A percentile compares a stretch with the other conserved stretches of the same genome.
Evolutionary conservation across 1,140 invertebrate genomes (phyloP).

Genomic region (Sitodiplosis mosellana): DNA sequence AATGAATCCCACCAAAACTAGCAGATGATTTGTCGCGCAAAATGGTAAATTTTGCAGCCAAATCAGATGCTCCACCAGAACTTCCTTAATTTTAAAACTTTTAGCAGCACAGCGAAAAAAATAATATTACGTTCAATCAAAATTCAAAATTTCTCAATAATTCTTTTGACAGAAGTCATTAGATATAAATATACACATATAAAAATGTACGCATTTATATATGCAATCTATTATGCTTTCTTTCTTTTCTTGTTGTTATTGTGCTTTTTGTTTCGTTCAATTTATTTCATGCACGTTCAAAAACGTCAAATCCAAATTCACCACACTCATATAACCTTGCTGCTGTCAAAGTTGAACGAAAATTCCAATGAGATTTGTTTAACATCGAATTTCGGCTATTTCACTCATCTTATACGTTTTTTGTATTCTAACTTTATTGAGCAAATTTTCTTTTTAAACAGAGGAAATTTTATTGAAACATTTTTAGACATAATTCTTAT

Average conservation of each 20-base stretch:
- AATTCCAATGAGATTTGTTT: slow-evolving; percentile 14
- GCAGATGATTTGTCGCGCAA: too few relatives aligned
- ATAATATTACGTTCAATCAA: too few relatives aligned
- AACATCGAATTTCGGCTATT: slow-evolving; percentile 15
- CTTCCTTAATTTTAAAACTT: too few relatives aligned
- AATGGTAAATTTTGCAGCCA: too few relatives aligned
- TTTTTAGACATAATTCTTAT: too few relatives aligned
- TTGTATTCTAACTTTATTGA: too few relatives aligned
- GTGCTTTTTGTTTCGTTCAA: background rate
- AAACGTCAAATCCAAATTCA: background rate
- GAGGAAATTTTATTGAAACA: background rate
- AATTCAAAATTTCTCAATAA: too few relatives aligned
- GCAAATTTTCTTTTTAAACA: background rate
- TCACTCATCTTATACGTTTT: too few relatives aligned
- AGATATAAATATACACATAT: background rate
- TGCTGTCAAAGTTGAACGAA: slow-evolving; percentile 12
- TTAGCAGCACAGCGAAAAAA: too few relatives aligned
- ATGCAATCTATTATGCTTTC: background rate
- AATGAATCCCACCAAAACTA: too few relatives aligned
- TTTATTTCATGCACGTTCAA: background rate
- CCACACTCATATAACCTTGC: slow-evolving; percentile 1
- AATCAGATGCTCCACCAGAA: too few relatives aligned
- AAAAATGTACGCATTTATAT: background rate
- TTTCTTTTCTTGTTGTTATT: background rate
- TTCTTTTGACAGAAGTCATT: background rate